Percentiles rank a stretch among this genome's conserved stretches.
These are phyloP conservation scores for Sarcophaga carnaria DNA, from an alignment of 2,888 invertebrate species.

Conservation along the genomic window DNA sequence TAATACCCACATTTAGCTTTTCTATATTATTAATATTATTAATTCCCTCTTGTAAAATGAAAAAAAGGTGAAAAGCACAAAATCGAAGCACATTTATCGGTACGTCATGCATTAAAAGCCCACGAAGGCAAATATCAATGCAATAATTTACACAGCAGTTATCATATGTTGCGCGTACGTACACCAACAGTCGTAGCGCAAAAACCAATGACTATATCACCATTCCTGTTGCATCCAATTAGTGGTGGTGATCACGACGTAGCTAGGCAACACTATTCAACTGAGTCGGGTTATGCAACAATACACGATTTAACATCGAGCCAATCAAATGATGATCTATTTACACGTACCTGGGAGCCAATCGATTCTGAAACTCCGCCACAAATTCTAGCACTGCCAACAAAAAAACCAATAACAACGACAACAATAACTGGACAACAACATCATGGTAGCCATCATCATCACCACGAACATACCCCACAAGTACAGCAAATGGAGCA, in stretches of 20 bases:
- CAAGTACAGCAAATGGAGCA: slow-evolving; percentile 68
- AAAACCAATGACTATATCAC: slow-evolving; percentile 71
- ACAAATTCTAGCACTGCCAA: slow-evolving; percentile 70
- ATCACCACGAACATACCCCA: slow-evolving; percentile 63
- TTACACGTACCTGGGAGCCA: slow-evolving; percentile 76
- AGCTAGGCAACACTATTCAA: slow-evolving; percentile 70
- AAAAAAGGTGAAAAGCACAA: slow-evolving; percentile 80
- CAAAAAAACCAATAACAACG: slow-evolving; percentile 68
- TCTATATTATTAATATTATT: background rate
- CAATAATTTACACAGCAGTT: slow-evolving; percentile 77
- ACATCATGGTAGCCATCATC: slow-evolving; percentile 70
- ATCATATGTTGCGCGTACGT: slow-evolving; percentile 78
- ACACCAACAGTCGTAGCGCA: slow-evolving; percentile 67
- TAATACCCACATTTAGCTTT: no score
- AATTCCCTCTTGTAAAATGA: background rate
- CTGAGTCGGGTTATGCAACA: slow-evolving; percentile 77
- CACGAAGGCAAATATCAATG: slow-evolving; percentile 81
- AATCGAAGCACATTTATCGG: slow-evolving; percentile 80
- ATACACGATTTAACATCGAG: slow-evolving; percentile 78
- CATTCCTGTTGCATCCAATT: slow-evolving; percentile 67
- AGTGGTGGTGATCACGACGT: slow-evolving; percentile 47
- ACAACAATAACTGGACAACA: slow-evolving; percentile 70
- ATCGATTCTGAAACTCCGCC: slow-evolving; percentile 63
- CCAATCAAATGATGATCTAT: slow-evolving; percentile 76
- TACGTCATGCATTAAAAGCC: slow-evolving; percentile 80